A percentile compares a stretch with the other conserved stretches of the same genome.
These are phyloP conservation scores for Thaumetopoea pityocampa DNA, from an alignment of 1,140 invertebrate genomes.

Conservation along the genomic window DNA sequence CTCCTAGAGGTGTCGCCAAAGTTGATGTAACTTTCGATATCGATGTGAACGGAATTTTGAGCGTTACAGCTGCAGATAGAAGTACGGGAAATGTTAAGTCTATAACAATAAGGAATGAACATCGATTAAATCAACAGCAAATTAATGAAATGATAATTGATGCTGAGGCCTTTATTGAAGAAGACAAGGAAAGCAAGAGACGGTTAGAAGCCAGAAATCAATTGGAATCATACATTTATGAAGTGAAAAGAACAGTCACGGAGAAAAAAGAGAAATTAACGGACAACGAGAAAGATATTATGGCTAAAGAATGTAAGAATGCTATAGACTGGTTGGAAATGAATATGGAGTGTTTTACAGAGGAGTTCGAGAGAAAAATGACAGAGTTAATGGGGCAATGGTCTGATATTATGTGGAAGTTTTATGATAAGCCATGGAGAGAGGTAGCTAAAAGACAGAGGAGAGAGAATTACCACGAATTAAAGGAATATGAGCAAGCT, in stretches of 20 bases:
- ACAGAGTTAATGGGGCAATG: conserved; percentile 75
- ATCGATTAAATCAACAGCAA: conserved; percentile 60
- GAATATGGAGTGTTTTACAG: conserved; percentile 78
- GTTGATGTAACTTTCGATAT: conserved; percentile 52
- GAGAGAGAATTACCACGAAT: conserved; percentile 20
- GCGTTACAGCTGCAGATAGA: conserved; percentile 74
- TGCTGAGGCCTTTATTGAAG: conserved; percentile 76
- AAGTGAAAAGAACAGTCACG: conserved; percentile 78
- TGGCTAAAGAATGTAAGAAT: conserved; percentile 73
- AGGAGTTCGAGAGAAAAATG: conserved; percentile 77
- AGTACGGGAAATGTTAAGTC: conserved; percentile 62
- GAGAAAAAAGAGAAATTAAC: conserved; percentile 54
- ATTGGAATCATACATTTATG: conserved; percentile 85
- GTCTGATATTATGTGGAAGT: conserved; percentile 68
- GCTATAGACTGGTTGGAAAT: conserved; percentile 80
- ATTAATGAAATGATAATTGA: conserved; percentile 78
- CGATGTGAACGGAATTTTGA: conserved; percentile 53
- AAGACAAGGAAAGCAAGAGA: conserved; percentile 73
- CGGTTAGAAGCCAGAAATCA: conserved; percentile 81
- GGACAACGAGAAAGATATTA: conserved; percentile 53
- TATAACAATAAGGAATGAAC: conserved; percentile 71
- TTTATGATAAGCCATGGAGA: conserved; percentile 30
- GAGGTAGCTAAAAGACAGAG: conserved; percentile 35
- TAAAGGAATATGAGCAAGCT: conserved; percentile 8
- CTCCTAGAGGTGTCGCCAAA: conserved; percentile 43